Conservation (phyloP, 2,888 invertebrate species). For the Smittia sp. region DNA sequence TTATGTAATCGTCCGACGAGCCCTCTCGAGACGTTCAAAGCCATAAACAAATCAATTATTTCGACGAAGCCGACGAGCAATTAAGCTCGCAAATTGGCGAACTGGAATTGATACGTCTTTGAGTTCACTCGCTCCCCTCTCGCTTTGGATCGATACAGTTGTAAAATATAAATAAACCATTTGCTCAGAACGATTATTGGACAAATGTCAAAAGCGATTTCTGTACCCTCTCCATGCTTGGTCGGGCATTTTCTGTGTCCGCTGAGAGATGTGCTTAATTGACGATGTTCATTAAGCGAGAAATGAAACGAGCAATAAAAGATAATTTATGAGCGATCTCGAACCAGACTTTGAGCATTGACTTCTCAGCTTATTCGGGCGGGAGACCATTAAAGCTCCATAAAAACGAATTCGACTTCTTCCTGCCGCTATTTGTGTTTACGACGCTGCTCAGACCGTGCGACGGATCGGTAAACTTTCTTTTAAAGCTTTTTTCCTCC, state of each 20-base stretch:
- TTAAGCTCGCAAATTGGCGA: not conserved
- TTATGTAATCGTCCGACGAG: no score
- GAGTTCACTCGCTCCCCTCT: no score
- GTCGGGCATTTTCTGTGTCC: not conserved
- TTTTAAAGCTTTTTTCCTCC: not conserved
- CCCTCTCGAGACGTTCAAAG: no score
- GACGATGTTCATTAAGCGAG: conserved; percentile 17
- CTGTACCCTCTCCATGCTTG: not conserved
- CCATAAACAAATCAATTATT: conserved; percentile 1
- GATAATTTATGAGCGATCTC: not conserved
- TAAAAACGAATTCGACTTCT: not conserved
- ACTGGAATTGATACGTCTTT: not conserved
- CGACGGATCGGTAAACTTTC: not conserved
- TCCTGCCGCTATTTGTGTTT: not conserved
- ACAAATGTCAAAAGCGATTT: not conserved
- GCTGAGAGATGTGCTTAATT: conserved; percentile 1
- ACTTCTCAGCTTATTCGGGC: not conserved
- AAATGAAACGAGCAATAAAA: not conserved
- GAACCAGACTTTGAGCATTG: not conserved
- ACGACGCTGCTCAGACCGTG: not conserved
- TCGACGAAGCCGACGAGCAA: no score
- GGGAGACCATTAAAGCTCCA: conserved; percentile 2
- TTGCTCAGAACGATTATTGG: conserved; percentile 9
- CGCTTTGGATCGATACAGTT: not conserved
- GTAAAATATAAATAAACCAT: conserved; percentile 1